A percentile compares a stretch with the other conserved stretches of the same genome.
Evolutionary conservation across 2,797 vertebrate genomes (phyloP).

Genomic region (Anomalospiza imberbis): DNA sequence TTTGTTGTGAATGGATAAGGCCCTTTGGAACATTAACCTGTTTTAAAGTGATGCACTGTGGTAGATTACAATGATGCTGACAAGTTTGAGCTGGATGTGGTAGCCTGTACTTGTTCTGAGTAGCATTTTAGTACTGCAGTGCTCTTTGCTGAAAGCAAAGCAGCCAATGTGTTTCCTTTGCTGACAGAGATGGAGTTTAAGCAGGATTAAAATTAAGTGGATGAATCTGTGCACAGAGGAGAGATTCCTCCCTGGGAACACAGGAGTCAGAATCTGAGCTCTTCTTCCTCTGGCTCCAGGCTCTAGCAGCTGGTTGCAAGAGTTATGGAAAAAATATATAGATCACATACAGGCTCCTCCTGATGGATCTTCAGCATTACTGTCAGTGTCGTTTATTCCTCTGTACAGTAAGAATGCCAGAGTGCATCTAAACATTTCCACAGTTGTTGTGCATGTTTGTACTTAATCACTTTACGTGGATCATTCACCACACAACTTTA

Average conservation of each 20-base stretch:
- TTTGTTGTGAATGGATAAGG: conserved; percentile 5
- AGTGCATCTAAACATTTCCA: not conserved
- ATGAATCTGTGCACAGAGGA: not conserved
- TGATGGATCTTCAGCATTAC: conserved; percentile 19
- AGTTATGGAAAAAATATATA: conserved; percentile 17
- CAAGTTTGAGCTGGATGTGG: not conserved
- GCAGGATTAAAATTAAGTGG: not conserved
- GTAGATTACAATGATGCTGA: not conserved
- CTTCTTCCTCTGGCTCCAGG: not conserved
- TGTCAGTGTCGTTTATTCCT: not conserved
- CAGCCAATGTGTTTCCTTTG: not conserved
- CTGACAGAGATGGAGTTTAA: not conserved
- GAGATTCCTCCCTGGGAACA: not conserved
- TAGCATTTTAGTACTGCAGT: not conserved
- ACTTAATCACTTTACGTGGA: conserved; percentile 1
- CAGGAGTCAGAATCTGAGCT: not conserved
- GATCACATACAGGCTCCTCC: conserved; percentile 11
- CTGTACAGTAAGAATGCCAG: not conserved
- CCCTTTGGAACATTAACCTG: not conserved
- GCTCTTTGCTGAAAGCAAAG: not conserved
- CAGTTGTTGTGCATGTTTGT: not conserved
- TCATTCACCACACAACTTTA: not conserved
- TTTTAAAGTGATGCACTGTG: not conserved
- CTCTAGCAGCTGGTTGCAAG: conserved; percentile 12
- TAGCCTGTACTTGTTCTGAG: not conserved